Conservation (phyloP, 2,797 vertebrate species). For the Glossophaga mutica region DNA sequence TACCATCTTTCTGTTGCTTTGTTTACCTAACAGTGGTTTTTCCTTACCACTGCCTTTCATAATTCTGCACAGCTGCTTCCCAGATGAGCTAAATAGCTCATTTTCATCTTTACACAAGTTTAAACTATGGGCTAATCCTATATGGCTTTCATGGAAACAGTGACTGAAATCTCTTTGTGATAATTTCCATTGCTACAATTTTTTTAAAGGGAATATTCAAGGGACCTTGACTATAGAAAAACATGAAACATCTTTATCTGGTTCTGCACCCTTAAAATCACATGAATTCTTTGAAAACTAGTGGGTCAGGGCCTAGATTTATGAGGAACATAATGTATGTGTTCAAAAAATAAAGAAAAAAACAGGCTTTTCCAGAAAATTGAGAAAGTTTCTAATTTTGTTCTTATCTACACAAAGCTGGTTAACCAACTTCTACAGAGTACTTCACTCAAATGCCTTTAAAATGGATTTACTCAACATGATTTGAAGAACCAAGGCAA, state of each 20-base stretch:
- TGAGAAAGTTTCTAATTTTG: background rate
- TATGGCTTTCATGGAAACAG: background rate
- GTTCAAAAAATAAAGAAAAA: background rate
- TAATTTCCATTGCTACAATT: background rate
- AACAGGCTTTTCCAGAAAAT: background rate
- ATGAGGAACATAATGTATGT: background rate
- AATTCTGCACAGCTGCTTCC: slow-evolving; percentile 34
- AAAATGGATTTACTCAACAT: background rate
- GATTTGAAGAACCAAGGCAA: background rate
- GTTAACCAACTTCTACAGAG: background rate
- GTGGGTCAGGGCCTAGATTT: background rate
- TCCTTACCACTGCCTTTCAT: background rate
- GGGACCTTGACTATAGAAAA: background rate
- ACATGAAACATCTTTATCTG: background rate
- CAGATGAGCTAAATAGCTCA: slow-evolving; percentile 29
- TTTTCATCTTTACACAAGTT: background rate
- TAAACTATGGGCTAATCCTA: background rate
- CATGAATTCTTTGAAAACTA: background rate
- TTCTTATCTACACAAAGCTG: background rate
- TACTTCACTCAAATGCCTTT: background rate
- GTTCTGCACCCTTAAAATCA: background rate
- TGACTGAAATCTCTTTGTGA: background rate
- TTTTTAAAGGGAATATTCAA: background rate
- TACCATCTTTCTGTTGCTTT: slow-evolving; percentile 12
- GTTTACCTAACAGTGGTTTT: slow-evolving; percentile 31